Evolutionary conservation across 1,140 invertebrate genomes (phyloP).

Genomic region (Dinoponera quadriceps): DNA sequence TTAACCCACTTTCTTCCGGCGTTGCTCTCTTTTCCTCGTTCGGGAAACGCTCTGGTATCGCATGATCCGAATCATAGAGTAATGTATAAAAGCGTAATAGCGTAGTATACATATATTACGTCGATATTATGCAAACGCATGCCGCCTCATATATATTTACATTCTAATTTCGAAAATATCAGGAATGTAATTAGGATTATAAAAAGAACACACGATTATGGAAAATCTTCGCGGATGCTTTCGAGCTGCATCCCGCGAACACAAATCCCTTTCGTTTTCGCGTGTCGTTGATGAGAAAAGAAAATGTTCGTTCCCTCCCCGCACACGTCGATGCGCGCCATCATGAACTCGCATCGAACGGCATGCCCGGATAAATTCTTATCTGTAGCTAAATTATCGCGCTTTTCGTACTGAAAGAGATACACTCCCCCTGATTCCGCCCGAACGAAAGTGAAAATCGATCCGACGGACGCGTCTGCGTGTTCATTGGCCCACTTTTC

Average conservation of each 20-base stretch:
- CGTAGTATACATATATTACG: no score
- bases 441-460: conserved; percentile 73
- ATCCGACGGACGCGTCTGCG: conserved; percentile 66
- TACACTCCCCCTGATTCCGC: conserved; percentile 46
- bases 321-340: not conserved
- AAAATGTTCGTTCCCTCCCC: not conserved
- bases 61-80: not conserved
- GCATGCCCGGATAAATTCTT: not conserved
- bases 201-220: not conserved
- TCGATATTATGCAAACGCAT: not conserved
- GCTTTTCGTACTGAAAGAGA: conserved; percentile 1
- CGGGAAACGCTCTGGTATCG: conserved; percentile 26
- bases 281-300: not conserved
- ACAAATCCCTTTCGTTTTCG: not conserved
- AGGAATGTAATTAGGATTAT: not conserved
- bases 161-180: not conserved
- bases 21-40: conserved; percentile 21
- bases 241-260: not conserved
- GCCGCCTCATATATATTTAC: not conserved
- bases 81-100: not conserved
- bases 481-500: conserved; percentile 73
- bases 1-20: conserved; percentile 51
- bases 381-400: conserved; percentile 2
- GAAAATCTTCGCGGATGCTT: not conserved
- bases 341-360: not conserved